These are phyloP conservation scores for Arge pagana DNA, from an alignment of 2,888 invertebrate genomes.

Conservation along the genomic window DNA sequence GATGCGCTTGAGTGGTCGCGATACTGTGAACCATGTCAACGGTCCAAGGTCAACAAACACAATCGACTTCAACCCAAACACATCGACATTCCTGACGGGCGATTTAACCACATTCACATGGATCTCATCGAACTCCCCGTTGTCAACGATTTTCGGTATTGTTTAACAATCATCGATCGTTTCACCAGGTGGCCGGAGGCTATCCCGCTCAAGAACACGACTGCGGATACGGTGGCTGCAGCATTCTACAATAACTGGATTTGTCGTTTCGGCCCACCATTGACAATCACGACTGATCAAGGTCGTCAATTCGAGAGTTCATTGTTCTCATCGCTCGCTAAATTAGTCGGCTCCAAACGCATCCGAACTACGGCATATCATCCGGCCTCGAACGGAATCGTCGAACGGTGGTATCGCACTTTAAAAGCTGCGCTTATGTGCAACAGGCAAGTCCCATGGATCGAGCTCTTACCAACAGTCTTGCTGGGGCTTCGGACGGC, in stretches of 20 bases:
- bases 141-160: slow-evolving; percentile 37
- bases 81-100: slow-evolving; percentile 8
- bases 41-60: slow-evolving; percentile 28
- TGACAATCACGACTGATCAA: slow-evolving; percentile 41
- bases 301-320: slow-evolving; percentile 38
- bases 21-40: slow-evolving; percentile 31
- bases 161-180: slow-evolving; percentile 43
- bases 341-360: slow-evolving; percentile 27
- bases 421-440: slow-evolving; percentile 28
- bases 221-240: slow-evolving; percentile 37
- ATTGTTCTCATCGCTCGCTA: slow-evolving; percentile 30
- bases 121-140: slow-evolving; percentile 16
- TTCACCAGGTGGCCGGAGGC: slow-evolving; percentile 43
- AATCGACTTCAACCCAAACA: slow-evolving; percentile 1
- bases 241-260: slow-evolving; percentile 36
- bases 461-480: not conserved
- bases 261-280: slow-evolving; percentile 44
- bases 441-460: slow-evolving; percentile 7
- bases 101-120: slow-evolving; percentile 23
- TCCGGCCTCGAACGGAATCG: slow-evolving; percentile 37
- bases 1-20: not conserved
- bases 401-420: slow-evolving; percentile 28
- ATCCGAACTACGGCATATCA: slow-evolving; percentile 36
- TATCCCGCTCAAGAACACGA: slow-evolving; percentile 39
- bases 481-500: not conserved